Evolutionary conservation across 2,113 vertebrate genomes (phyloP).

Genomic region (Herpetotheres cachinnans): DNA sequence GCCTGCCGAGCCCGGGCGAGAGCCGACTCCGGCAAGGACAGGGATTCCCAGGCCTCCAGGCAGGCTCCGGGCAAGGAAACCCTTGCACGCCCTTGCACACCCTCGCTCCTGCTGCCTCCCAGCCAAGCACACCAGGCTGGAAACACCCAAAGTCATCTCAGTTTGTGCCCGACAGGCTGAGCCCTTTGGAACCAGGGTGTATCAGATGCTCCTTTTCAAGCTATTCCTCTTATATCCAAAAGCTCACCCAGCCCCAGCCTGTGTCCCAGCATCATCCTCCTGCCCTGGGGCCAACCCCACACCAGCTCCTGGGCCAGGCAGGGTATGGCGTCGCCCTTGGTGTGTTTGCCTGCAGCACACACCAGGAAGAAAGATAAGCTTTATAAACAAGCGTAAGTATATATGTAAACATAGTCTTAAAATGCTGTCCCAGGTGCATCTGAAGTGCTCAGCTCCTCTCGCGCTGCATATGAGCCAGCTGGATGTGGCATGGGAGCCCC

Average conservation of each 20-base stretch:
- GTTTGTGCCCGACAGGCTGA: not conserved
- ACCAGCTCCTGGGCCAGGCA: rapidly evolving
- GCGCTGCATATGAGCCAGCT: rapidly evolving
- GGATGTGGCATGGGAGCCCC: not conserved
- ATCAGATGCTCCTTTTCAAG: rapidly evolving
- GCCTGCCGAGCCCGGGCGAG: rapidly evolving
- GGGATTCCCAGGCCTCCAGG: not conserved
- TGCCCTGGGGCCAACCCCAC: not conserved
- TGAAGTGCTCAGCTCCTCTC: not conserved
- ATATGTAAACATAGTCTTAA: not conserved
- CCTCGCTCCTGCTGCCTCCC: not conserved
- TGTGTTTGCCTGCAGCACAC: not conserved
- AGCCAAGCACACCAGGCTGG: not conserved
- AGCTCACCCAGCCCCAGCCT: not conserved
- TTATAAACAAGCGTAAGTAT: rapidly evolving
- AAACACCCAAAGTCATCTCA: rapidly evolving
- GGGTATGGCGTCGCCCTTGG: not conserved
- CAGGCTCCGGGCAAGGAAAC: rapidly evolving
- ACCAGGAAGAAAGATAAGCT: not conserved
- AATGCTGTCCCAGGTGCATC: not conserved
- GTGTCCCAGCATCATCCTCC: rapidly evolving
- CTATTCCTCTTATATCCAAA: not conserved
- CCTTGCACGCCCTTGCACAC: too few relatives aligned
- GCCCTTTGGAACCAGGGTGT: not conserved
- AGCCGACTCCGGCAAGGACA: rapidly evolving